Evolutionary conservation across 2,797 vertebrate species (phyloP).

Genomic region (Etheostoma perlongum): DNA sequence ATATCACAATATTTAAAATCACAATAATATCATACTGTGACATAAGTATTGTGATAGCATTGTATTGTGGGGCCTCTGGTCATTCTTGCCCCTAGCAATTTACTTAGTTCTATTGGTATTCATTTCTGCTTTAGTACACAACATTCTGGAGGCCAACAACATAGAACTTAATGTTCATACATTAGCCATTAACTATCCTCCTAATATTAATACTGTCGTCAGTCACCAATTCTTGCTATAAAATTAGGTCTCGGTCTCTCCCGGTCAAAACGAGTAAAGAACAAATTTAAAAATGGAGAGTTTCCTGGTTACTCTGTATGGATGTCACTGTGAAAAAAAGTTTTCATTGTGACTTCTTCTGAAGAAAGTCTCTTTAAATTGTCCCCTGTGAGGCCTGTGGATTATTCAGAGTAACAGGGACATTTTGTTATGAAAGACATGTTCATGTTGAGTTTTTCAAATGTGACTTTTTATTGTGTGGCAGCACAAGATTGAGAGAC

Average conservation of each 20-base stretch:
- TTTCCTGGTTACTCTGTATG: background rate
- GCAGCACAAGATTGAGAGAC: background rate
- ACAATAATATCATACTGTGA: too few relatives aligned
- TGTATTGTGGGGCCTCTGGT: too few relatives aligned
- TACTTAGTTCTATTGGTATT: too few relatives aligned
- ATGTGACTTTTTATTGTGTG: background rate
- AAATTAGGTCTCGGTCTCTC: background rate
- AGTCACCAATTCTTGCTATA: background rate
- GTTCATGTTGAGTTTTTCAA: background rate
- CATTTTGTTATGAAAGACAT: background rate
- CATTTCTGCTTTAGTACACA: too few relatives aligned
- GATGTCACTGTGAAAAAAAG: background rate
- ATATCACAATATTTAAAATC: too few relatives aligned
- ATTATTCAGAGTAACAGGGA: background rate
- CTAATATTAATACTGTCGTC: background rate
- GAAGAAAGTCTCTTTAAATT: conserved; percentile 5
- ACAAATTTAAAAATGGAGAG: background rate
- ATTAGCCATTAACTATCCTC: background rate
- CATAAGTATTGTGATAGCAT: too few relatives aligned
- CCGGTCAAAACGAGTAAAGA: background rate
- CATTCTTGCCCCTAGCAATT: too few relatives aligned
- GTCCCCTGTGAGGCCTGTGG: conserved; percentile 8
- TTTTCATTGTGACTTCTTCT: background rate
- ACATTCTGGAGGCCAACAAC: background rate
- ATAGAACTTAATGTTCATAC: background rate